These are phyloP conservation scores for Myiotriccus ornatus DNA, from an alignment of 2,797 vertebrate species.

Conservation along the genomic window DNA sequence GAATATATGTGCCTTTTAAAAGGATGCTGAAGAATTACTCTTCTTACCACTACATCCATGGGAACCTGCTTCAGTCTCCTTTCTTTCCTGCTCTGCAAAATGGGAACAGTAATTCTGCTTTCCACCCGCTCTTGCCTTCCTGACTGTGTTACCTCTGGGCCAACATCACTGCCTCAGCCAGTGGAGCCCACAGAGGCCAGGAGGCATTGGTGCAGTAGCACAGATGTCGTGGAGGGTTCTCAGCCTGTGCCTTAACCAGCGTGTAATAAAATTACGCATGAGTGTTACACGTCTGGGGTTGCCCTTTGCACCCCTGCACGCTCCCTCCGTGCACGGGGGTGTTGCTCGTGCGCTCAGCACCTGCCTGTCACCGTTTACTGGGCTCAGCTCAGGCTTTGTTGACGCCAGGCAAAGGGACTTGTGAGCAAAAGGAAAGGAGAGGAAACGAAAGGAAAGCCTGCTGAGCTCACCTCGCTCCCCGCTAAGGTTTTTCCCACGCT, in stretches of 20 bases:
- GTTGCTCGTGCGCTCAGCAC: neutral
- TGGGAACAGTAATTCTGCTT: neutral
- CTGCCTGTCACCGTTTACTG: fast-evolving
- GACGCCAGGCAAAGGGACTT: neutral
- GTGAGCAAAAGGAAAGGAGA: neutral
- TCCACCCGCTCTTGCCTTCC: neutral
- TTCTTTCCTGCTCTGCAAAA: neutral
- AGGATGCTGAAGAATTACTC: neutral
- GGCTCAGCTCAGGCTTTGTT: neutral
- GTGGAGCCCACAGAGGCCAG: neutral
- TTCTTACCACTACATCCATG: neutral
- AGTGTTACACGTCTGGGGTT: neutral
- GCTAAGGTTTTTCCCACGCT: neutral
- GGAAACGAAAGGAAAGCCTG: neutral
- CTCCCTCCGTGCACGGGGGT: fast-evolving
- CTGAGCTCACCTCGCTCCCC: neutral
- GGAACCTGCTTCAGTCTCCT: neutral
- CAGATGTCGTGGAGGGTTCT: neutral
- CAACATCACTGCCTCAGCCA: neutral
- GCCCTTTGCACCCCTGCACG: fast-evolving
- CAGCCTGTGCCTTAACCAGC: neutral
- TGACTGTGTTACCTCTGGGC: neutral
- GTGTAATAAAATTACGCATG: fast-evolving
- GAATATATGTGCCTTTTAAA: neutral
- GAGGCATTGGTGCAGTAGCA: neutral